Evolutionary conservation across 2,113 vertebrate species (phyloP).

Genomic region (Sylvilagus bachmani): DNA sequence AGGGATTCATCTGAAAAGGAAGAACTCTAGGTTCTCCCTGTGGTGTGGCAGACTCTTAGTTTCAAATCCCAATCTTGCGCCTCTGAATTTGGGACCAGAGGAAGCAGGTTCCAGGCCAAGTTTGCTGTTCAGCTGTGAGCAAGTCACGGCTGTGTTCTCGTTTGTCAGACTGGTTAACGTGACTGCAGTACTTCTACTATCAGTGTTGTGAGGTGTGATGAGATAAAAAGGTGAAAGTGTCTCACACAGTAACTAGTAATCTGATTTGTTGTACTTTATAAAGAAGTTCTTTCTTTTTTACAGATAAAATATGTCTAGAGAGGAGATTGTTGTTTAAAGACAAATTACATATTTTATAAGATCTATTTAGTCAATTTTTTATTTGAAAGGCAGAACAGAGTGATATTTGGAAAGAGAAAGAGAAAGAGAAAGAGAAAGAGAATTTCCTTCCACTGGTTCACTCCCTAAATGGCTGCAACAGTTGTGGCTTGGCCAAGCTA

Average conservation of each 20-base stretch:
- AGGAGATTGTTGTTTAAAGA: not conserved
- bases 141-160: not conserved
- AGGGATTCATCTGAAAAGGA: not conserved
- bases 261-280: not conserved
- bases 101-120: not conserved
- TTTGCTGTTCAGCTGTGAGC: not conserved
- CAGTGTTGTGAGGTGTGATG: not conserved
- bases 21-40: not conserved
- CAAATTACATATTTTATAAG: too few relatives aligned
- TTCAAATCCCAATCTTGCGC: not conserved
- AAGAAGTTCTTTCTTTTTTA: not conserved
- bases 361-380: too few relatives aligned
- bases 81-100: not conserved
- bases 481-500: too few relatives aligned
- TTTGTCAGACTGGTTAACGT: not conserved
- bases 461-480: too few relatives aligned
- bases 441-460: too few relatives aligned
- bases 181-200: not conserved
- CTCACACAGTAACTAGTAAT: not conserved
- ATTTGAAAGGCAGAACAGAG: too few relatives aligned
- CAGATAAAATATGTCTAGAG: not conserved
- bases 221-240: not conserved
- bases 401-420: too few relatives aligned
- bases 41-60: not conserved
- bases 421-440: too few relatives aligned